Evolutionary conservation across 2,888 invertebrate species (phyloP).

Genomic region (Hydroisotoma schaefferi): DNA sequence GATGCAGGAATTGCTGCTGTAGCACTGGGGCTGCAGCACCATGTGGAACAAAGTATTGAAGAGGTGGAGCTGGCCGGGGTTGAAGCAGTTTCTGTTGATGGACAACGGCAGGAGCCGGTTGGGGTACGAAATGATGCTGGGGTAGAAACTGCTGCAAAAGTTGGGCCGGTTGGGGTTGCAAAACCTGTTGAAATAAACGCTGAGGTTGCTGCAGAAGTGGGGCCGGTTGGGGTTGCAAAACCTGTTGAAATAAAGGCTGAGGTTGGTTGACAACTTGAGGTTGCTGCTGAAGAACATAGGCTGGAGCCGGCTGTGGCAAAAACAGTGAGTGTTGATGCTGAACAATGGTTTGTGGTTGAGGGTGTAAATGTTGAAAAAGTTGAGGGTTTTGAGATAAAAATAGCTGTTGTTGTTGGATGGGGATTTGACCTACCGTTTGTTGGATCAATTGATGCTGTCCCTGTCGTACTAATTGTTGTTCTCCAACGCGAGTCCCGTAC

Average conservation of each 20-base stretch:
- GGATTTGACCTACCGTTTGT: too few relatives aligned
- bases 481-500: slow-evolving; percentile 2
- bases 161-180: not conserved
- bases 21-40: not conserved
- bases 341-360: not conserved
- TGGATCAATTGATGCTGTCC: not conserved
- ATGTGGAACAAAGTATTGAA: not conserved
- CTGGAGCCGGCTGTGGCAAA: not conserved
- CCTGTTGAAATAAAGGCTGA: not conserved
- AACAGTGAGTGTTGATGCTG: not conserved
- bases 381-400: not conserved
- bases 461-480: not conserved
- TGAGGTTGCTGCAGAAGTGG: not conserved
- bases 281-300: not conserved
- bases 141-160: not conserved
- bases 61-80: not conserved
- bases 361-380: not conserved
- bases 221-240: not conserved
- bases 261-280: not conserved
- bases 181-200: not conserved
- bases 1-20: not conserved
- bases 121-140: not conserved
- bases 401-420: too few relatives aligned
- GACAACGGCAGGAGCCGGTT: too few relatives aligned
- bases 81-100: too few relatives aligned